Conservation (phyloP, 2,113 vertebrate genomes). For the Piaya cayana region DNA sequence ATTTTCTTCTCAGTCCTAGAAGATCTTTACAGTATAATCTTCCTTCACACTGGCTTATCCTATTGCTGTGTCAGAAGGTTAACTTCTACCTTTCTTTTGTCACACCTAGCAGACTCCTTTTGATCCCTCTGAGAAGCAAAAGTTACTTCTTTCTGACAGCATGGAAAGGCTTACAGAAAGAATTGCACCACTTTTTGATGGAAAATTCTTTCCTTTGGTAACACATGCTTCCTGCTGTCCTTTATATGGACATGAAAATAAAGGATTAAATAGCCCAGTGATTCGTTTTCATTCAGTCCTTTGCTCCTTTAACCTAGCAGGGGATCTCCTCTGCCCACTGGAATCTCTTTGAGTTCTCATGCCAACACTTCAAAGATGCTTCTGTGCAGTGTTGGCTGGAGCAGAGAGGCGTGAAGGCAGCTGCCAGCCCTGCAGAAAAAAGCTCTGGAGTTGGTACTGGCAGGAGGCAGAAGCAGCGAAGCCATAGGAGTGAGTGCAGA, state of each 20-base stretch:
- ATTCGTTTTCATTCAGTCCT: constrained; percentile 38
- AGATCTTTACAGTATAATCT: constrained; percentile 9
- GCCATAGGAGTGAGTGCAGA: constrained; percentile 2
- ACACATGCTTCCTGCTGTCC: constrained; percentile 31
- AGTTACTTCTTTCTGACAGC: constrained; percentile 33
- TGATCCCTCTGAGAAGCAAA: constrained; percentile 38
- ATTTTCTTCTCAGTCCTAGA: constrained; percentile 5
- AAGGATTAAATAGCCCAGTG: constrained; percentile 33
- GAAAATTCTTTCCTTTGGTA: constrained; percentile 39
- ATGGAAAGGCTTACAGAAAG: background rate
- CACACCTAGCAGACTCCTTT: constrained; percentile 5
- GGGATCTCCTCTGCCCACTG: constrained; percentile 26
- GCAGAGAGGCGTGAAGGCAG: constrained; percentile 14
- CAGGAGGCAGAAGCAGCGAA: background rate
- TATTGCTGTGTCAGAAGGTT: constrained; percentile 50
- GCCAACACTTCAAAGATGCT: constrained; percentile 36
- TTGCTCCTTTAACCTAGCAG: constrained; percentile 22
- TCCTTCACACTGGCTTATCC: constrained; percentile 10
- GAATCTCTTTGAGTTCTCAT: constrained; percentile 44
- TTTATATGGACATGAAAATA: constrained; percentile 40
- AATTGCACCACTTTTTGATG: background rate
- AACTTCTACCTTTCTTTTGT: constrained; percentile 46
- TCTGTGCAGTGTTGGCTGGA: constrained; percentile 10
- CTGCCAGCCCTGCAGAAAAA: constrained; percentile 53
- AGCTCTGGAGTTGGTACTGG: constrained; percentile 39